Evolutionary conservation across 2,797 vertebrate genomes (phyloP).

Genomic region (Acomys russatus): DNA sequence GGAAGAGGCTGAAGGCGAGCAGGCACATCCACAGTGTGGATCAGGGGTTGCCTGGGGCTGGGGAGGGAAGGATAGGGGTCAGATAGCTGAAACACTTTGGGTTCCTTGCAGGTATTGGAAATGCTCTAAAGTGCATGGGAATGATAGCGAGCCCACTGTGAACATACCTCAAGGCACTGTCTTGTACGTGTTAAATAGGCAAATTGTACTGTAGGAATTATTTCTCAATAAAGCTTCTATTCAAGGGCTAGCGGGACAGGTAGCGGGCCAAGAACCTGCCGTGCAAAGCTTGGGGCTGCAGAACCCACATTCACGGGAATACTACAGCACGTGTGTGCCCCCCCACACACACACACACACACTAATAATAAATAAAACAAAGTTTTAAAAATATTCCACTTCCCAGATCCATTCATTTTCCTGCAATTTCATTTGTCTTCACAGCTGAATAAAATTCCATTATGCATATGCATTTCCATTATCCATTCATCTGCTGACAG

Average conservation of each 20-base stretch:
- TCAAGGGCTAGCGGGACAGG: background rate
- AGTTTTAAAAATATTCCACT: background rate
- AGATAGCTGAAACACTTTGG: background rate
- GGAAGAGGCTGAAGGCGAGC: background rate
- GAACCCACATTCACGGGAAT: background rate
- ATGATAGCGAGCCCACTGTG: no score
- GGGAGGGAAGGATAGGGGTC: background rate
- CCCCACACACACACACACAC: background rate
- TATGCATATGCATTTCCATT: background rate
- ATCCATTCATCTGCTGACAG: background rate
- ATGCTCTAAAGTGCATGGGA: background rate
- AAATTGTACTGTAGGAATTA: background rate
- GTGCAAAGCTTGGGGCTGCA: background rate
- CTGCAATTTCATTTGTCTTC: background rate
- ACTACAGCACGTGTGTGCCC: background rate
- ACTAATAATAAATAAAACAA: background rate
- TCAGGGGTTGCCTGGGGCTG: background rate
- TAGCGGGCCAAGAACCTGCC: background rate
- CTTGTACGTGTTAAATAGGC: background rate
- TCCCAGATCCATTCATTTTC: background rate
- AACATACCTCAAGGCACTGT: background rate
- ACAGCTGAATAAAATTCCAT: conserved; percentile 4
- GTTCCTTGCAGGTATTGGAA: background rate
- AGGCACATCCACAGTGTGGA: background rate
- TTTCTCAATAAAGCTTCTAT: background rate